These are phyloP conservation scores for Brachypterus glaber DNA, from an alignment of 2,888 invertebrate species.

Conservation along the genomic window DNA sequence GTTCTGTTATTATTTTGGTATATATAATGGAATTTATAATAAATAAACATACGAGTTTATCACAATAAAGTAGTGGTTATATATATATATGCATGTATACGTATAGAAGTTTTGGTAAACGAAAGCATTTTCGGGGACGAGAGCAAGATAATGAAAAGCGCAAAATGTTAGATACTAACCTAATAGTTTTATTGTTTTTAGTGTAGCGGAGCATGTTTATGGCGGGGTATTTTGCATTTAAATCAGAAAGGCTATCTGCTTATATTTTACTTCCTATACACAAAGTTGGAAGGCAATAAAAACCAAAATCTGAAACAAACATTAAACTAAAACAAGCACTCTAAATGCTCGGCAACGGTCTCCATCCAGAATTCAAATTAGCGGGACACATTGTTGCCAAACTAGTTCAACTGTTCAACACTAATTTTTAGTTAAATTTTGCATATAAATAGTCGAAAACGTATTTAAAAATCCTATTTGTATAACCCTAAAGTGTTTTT, in stretches of 20 bases:
- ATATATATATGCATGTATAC: too few relatives aligned
- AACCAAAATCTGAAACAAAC: conserved; percentile 27
- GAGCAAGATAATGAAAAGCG: too few relatives aligned
- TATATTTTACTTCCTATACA: conserved; percentile 24
- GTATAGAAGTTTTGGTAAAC: too few relatives aligned
- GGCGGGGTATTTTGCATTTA: conserved; percentile 23
- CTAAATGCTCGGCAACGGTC: conserved; percentile 27
- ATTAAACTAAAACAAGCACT: conserved; percentile 29
- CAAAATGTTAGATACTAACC: conserved; percentile 7
- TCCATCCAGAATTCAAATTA: conserved; percentile 23
- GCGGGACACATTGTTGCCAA: conserved; percentile 18
- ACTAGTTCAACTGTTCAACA: conserved; percentile 16
- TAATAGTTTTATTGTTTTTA: conserved; percentile 25
- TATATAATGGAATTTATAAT: too few relatives aligned
- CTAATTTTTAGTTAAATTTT: too few relatives aligned
- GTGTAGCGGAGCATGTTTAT: conserved; percentile 18
- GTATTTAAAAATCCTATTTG: too few relatives aligned
- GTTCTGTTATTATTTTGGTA: too few relatives aligned
- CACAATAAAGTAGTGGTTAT: too few relatives aligned
- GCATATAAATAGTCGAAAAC: too few relatives aligned
- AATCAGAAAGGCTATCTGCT: conserved; percentile 26
- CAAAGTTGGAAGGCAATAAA: conserved; percentile 24
- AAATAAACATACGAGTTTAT: too few relatives aligned
- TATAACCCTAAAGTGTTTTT: too few relatives aligned
- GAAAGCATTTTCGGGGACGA: too few relatives aligned